Percentiles rank a stretch among this genome's conserved stretches.
Evolutionary conservation across 1,140 invertebrate genomes (phyloP).

Genomic region (Drosophila paulistorum): DNA sequence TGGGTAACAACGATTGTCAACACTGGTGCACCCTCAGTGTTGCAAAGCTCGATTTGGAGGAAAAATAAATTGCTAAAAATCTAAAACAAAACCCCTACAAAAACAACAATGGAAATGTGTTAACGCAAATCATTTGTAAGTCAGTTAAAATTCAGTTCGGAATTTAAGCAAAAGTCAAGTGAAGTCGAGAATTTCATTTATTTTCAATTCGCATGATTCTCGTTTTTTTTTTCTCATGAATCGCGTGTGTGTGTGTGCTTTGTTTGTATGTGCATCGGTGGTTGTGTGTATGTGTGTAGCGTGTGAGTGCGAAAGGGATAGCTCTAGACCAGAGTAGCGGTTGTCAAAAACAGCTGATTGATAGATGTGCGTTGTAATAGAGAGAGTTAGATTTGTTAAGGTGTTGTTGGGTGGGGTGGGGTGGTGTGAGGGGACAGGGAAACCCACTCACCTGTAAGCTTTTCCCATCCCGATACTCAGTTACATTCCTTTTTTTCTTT

Average conservation of each 20-base stretch:
- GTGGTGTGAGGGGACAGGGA: slow-evolving; percentile 9
- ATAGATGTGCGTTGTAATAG: slow-evolving; percentile 14
- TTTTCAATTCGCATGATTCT: slow-evolving; percentile 48
- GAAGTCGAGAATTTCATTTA: slow-evolving; percentile 30
- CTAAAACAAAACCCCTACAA: slow-evolving; percentile 41
- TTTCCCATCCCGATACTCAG: slow-evolving; percentile 18
- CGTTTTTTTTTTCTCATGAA: slow-evolving; percentile 47
- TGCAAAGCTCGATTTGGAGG: slow-evolving; percentile 10
- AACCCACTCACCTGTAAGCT: slow-evolving; percentile 56
- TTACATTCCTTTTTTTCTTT: background rate
- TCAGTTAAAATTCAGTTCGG: slow-evolving; percentile 20
- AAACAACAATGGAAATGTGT: slow-evolving; percentile 49
- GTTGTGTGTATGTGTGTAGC: slow-evolving; percentile 41
- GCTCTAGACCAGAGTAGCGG: slow-evolving; percentile 43
- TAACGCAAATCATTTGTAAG: slow-evolving; percentile 47
- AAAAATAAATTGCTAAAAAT: slow-evolving; percentile 36
- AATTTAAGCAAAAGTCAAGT: slow-evolving; percentile 12
- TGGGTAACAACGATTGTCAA: background rate
- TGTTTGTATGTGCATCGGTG: slow-evolving; percentile 33
- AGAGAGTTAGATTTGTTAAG: background rate
- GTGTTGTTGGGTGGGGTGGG: background rate
- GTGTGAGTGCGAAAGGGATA: slow-evolving; percentile 37
- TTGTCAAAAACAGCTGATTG: slow-evolving; percentile 62
- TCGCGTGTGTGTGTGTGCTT: slow-evolving; percentile 21
- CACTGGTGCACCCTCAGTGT: slow-evolving; percentile 2